Base-by-base conservation (phyloP, 2,888 invertebrate species). In the Tetheella fluctuosa region DNA sequence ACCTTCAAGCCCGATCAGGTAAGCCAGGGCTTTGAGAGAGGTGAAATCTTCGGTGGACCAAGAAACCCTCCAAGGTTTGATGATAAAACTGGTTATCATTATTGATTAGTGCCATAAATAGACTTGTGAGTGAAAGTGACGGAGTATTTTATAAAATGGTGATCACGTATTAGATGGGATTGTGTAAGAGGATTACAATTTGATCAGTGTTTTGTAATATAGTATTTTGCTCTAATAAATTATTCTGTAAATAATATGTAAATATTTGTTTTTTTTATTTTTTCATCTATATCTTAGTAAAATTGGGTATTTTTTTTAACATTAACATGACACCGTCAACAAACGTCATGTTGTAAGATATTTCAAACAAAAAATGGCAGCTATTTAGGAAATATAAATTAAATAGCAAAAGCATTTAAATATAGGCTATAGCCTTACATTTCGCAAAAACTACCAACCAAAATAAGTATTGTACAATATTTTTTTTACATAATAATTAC, bases 81-180 rank as follows among this genome's bases (percentile, higher is more conserved):
- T 62, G 75, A 75, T 15, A 72, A 85, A 73, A 87, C 87, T 57
- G 92, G 92, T 34, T 92, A 93, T 68, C 84, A 91, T 77, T 91
- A 91, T 70, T 90, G 66, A 81, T 66, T 39, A 65, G 72, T 77
- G 74, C 76, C 79, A 81, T 79, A 63, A 17, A 20, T 61, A 61
- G 54, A 55, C 30, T 54, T 57, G 48, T 61, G 42, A 28, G 25
- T 56, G 20, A 52, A 59, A 54, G 52, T 39, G 57, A 54, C 23
- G 52, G 13, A 52, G 25, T 23, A 52, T 30, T 52, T 28, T 37
- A 23, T 55, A 23, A 34, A 23, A 39, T 4, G 34, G 55, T 23
- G 15, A 55, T 20, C 34, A 34, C 2, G 13, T 12, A 20, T 34
- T 20, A 15, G 8, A 20, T 13, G 30, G 6, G 37, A 17, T 25